These are phyloP conservation scores for Drosophila willistoni DNA, from an alignment of 1,140 invertebrate species.

Conservation along the genomic window DNA sequence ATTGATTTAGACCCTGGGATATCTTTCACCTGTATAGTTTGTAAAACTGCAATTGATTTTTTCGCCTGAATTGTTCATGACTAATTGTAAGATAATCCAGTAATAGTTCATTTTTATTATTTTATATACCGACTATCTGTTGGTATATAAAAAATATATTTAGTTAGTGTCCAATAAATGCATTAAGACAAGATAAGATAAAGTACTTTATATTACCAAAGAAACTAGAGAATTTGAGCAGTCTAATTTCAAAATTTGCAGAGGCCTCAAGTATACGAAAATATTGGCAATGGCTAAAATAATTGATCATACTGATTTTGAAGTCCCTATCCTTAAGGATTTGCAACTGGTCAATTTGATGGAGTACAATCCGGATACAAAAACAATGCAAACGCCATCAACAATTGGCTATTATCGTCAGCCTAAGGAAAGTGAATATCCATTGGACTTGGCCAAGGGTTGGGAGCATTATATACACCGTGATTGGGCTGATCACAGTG, in stretches of 20 bases:
- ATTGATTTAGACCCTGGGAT: conserved; percentile 21
- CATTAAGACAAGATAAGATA: too few species aligned
- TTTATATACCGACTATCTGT: too few species aligned
- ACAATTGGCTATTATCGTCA: conserved; percentile 14
- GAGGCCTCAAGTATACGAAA: too few species aligned
- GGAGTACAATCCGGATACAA: neutral
- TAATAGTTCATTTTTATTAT: neutral
- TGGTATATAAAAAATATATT: too few species aligned
- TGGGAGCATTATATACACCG: neutral
- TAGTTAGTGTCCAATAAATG: too few species aligned
- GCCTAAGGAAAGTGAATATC: neutral
- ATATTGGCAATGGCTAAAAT: neutral
- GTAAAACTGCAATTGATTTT: conserved; percentile 26
- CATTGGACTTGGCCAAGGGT: neutral
- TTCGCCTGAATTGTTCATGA: conserved; percentile 4
- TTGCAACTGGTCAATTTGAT: neutral
- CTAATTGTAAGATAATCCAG: neutral
- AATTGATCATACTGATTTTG: neutral
- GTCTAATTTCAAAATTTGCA: too few species aligned
- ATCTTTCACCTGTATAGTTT: neutral
- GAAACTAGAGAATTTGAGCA: too few species aligned
- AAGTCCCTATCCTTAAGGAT: neutral
- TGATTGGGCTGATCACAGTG: neutral
- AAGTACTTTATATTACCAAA: too few species aligned
- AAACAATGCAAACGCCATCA: neutral